These are phyloP conservation scores for Menura novaehollandiae DNA, from an alignment of 2,113 vertebrate species.

Conservation along the genomic window DNA sequence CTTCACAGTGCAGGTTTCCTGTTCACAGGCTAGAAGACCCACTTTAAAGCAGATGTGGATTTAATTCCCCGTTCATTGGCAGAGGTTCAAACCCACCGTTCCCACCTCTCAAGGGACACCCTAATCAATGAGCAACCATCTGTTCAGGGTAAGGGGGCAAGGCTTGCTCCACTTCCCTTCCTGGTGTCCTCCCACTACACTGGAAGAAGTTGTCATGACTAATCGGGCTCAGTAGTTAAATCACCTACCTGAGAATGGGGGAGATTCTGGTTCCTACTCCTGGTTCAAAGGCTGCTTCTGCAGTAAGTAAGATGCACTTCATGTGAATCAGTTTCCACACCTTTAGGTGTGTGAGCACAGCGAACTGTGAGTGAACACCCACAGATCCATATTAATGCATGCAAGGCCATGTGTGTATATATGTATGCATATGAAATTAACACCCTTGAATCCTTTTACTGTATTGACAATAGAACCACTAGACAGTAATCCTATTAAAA, in stretches of 20 bases:
- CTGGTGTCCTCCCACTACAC: not conserved
- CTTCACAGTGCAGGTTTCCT: not conserved
- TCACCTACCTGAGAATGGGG: not conserved
- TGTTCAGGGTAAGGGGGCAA: not conserved
- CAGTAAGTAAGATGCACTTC: not conserved
- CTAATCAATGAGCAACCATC: constrained; percentile 49
- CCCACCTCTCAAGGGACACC: not conserved
- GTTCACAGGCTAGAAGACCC: not conserved
- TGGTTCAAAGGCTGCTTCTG: not conserved
- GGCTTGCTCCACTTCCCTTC: not conserved
- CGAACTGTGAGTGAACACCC: not conserved
- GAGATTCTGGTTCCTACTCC: not conserved
- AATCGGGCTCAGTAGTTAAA: constrained; percentile 9
- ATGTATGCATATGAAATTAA: not conserved
- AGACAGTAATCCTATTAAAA: not conserved
- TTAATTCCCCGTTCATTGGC: constrained; percentile 7
- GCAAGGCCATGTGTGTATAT: not conserved
- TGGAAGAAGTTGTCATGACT: not conserved
- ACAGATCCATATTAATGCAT: not conserved
- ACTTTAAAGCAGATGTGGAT: not conserved
- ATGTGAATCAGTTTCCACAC: not conserved
- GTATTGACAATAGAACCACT: not conserved
- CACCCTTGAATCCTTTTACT: not conserved
- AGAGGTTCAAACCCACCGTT: not conserved
- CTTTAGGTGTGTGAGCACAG: not conserved